phyloP scores from a whole-genome alignment of 1,140 invertebrate genomes.

The Pentalonia nigronervosa region DNA sequence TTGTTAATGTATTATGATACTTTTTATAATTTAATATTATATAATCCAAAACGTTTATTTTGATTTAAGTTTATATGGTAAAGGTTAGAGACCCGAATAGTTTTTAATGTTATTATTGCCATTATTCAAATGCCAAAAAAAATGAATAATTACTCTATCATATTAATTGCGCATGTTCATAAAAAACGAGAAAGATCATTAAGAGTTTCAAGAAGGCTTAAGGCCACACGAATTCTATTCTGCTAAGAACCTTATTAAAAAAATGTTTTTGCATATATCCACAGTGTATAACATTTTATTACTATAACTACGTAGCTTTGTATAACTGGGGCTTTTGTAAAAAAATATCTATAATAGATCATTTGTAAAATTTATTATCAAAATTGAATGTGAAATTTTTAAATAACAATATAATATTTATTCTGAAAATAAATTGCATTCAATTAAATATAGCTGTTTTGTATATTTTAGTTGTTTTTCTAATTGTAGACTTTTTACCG shows the following conservation, averaged over 20 bases:
- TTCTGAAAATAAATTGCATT: neutral
- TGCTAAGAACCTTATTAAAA: neutral
- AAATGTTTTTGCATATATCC: neutral
- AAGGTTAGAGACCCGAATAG: neutral
- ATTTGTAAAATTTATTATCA: neutral
- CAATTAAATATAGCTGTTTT: neutral
- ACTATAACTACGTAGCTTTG: neutral
- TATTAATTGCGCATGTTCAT: neutral
- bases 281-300: neutral
- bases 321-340: neutral
- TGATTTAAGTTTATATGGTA: neutral
- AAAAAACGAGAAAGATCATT: slow-evolving; percentile 29
- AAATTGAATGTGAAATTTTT: neutral
- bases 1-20: neutral
- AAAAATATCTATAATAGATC: neutral
- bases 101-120: neutral
- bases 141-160: neutral
- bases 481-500: neutral
- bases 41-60: neutral
- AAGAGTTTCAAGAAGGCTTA: neutral
- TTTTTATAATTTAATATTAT: neutral
- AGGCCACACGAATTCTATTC: neutral
- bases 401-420: too few species aligned
- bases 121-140: neutral
- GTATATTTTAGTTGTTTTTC: neutral